These are phyloP conservation scores for Myotis planiceps DNA, from an alignment of 2,797 vertebrate species.

Conservation along the genomic window DNA sequence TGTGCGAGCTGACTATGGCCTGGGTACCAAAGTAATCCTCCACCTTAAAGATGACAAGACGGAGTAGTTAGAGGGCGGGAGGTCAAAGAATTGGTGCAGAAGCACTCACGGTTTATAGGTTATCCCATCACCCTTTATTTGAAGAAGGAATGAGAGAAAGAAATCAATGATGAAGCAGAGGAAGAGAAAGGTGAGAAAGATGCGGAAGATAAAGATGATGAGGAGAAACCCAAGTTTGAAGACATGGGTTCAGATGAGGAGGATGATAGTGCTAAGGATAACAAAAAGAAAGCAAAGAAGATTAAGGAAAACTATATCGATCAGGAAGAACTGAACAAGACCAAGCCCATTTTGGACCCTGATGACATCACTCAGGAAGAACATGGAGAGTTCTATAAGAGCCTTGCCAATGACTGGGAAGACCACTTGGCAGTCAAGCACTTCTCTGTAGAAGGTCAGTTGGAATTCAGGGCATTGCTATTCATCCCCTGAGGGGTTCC, in stretches of 20 bases:
- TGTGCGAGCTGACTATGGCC: not conserved
- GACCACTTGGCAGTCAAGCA: not conserved
- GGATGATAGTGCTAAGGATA: not conserved
- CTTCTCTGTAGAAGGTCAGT: not conserved
- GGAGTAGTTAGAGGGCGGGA: not conserved
- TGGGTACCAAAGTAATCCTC: not conserved
- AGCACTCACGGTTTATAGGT: not conserved
- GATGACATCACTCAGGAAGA: not conserved
- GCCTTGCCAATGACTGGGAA: not conserved
- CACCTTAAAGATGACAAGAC: not conserved
- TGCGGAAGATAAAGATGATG: not conserved
- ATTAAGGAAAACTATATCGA: not conserved
- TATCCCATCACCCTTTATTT: not conserved
- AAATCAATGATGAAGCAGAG: not conserved
- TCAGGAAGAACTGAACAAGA: not conserved
- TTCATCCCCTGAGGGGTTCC: not conserved
- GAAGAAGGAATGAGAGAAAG: not conserved
- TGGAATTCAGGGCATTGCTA: not conserved
- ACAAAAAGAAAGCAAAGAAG: not conserved
- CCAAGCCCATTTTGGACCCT: not conserved
- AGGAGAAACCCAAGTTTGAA: not conserved
- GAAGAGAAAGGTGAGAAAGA: not conserved
- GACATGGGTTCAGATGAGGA: not conserved
- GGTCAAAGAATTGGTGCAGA: not conserved
- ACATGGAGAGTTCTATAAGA: not conserved